Evolutionary conservation across 2,888 invertebrate species (phyloP).

Genomic region (Liposcelis brunnea): DNA sequence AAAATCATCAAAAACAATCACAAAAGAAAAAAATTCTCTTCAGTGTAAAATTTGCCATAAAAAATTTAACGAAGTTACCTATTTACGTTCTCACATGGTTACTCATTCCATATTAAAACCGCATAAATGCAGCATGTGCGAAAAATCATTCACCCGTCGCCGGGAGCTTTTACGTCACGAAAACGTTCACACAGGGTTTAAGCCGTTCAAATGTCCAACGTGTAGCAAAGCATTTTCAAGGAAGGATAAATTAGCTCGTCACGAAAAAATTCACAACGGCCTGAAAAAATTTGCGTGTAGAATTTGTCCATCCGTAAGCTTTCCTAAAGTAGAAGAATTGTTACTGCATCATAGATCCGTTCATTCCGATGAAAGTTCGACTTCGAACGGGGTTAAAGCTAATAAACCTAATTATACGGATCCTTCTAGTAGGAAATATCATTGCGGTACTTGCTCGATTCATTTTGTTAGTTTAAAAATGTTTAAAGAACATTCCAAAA

Average conservation of each 20-base stretch:
- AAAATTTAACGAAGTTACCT: slow-evolving; percentile 3
- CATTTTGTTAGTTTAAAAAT: no score
- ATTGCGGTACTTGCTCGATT: no score
- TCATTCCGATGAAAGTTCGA: no score
- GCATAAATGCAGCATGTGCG: slow-evolving; percentile 40
- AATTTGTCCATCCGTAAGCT: neutral
- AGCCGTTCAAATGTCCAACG: slow-evolving; percentile 46
- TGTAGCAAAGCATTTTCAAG: slow-evolving; percentile 50
- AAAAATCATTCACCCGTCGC: slow-evolving; percentile 47
- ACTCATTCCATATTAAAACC: slow-evolving; percentile 13
- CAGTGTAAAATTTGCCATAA: slow-evolving; percentile 15
- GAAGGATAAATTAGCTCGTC: slow-evolving; percentile 19
- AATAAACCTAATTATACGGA: no score
- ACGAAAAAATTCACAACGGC: slow-evolving; percentile 3
- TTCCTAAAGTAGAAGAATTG: neutral
- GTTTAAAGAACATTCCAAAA: no score
- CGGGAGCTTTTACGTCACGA: slow-evolving; percentile 52
- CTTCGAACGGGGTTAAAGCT: no score
- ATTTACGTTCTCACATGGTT: slow-evolving; percentile 12
- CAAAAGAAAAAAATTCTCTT: no score
- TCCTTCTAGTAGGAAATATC: no score
- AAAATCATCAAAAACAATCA: no score
- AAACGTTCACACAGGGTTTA: slow-evolving; percentile 45
- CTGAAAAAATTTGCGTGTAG: neutral
- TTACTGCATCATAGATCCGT: no score